Evolutionary conservation across 2,113 vertebrate species (phyloP), one percentile per base, ranked within the genome.

Genomic region (Vulpes lagopus): DNA sequence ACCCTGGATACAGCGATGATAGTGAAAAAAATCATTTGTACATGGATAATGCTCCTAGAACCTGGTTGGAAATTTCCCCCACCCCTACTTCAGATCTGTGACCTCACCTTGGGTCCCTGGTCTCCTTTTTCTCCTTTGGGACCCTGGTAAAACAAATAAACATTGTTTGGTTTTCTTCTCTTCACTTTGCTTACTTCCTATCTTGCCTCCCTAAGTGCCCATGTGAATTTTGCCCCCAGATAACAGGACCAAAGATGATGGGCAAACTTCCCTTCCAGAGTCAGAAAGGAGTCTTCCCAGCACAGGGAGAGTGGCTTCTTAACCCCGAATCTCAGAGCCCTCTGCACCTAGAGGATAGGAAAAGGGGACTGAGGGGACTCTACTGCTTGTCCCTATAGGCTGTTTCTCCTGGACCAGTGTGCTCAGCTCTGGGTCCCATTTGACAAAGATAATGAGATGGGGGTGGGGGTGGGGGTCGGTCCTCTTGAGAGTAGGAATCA

Each of bases 61-160:
- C 25, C 17, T 11, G 49, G 38, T 4, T 25, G 43, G 27, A 30
- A 85, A 67, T 14, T 59, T 51, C 30, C 55, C 51, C 43, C 59
- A n/a, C 15, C 38, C 4, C 38, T 23, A 22, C 32, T n/a, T 35
- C n/a, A 2, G 35, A 51, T 53, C 69, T 8, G 55, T 11, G 12
- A 78, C 93, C 97, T 98, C 96, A 99, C 99, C 99, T 99, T 99
- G 94, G 97, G 98, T 97, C 99, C 99, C 85, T 65, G 97, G 65
- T 99, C 99, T 87, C 99, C 99, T 94, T 98, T 99, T 74, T 98
- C 98, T 71, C 99, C 99, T 97, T 99, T 99, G 62, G 92, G 97
- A 82, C 99, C 99, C 99, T 99, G 98, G 2, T 0, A 80, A 97
- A 97, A 90, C 32, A 94, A 96, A 90, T 12, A 92, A 87, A 35